A percentile compares a stretch with the other conserved stretches of the same genome.
phyloP scores from a whole-genome alignment of 2,113 vertebrate genomes.

The Pterocles burchelli region DNA sequence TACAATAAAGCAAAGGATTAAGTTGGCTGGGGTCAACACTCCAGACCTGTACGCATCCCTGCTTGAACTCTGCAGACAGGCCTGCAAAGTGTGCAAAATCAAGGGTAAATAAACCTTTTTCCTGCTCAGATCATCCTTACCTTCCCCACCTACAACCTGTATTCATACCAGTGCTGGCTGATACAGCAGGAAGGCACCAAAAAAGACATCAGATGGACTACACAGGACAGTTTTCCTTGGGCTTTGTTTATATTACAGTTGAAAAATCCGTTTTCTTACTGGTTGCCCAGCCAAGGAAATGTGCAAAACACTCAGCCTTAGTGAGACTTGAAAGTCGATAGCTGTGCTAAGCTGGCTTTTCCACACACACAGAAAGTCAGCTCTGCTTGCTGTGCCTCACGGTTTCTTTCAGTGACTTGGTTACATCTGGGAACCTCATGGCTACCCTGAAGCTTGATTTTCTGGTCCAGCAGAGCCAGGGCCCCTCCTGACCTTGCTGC shows the following conservation, averaged over 20 bases:
- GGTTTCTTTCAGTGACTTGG: not conserved
- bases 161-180: not conserved
- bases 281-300: not conserved
- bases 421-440: conserved; percentile 55
- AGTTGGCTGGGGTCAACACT: not conserved
- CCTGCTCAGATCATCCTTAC: not conserved
- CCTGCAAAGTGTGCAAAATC: not conserved
- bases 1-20: not conserved
- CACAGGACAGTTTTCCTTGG: not conserved
- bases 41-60: not conserved
- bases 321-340: not conserved
- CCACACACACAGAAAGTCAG: not conserved
- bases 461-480: not conserved
- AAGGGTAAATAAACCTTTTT: not conserved
- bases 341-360: not conserved
- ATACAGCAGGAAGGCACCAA: not conserved
- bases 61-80: not conserved
- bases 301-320: not conserved
- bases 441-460: not conserved
- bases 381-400: not conserved
- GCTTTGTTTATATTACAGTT: not conserved
- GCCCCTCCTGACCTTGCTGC: not conserved
- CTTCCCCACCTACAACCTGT: not conserved
- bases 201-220: not conserved
- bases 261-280: not conserved